Evolutionary conservation across 2,113 vertebrate genomes (phyloP), one percentile per base, ranked within the genome.

Genomic region (Taxidea taxus): DNA sequence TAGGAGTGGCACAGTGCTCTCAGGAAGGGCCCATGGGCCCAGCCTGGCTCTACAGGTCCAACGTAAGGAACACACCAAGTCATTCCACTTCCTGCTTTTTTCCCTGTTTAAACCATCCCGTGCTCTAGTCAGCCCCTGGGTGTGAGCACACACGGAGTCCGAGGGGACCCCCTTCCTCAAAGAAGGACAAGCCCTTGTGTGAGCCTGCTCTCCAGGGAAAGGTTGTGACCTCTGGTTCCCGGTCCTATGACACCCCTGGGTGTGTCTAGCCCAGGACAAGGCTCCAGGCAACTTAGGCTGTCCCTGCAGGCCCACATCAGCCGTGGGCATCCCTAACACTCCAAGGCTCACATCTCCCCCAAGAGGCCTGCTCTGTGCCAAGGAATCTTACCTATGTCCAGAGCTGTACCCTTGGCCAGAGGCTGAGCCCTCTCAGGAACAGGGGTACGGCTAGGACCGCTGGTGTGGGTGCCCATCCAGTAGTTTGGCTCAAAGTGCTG

Each of bases 401-500:
- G 10, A 15, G 4, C 27, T 70, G 20, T 37, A 16, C 39, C 51
- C 34, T 27, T 8, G 15, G 4, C 10, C 34, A 29, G n/a, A 3
- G 6, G 44, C 80, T n/a, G 54, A 56, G 37, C 12, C 12, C 37
- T 64, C 47, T 66, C 47, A 6, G 78, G 4, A 4, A 6, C 23
- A 11, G 27, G 34, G 16, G 42, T 0, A 0, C 4, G 12, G 39
- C 31, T 2, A 84, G 37, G 14, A 3, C 14, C 3, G 49, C 21
- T 18, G 0, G 37, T 4, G 1, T 16, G 34, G 31, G 25, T 4
- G 75, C 23, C 21, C 42, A 29, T 1, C 11, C 18, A 27, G 70
- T 0, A 4, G 37, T 21, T 10, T 12, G 4, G 25, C 3, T 18
- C 47, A 6, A 1, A 11, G 47, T 15, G 25, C 12, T 44, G 25